A percentile compares a stretch with the other conserved stretches of the same genome.
These are phyloP conservation scores for Brenthis hecate DNA, from an alignment of 2,888 invertebrate genomes.

Conservation along the genomic window DNA sequence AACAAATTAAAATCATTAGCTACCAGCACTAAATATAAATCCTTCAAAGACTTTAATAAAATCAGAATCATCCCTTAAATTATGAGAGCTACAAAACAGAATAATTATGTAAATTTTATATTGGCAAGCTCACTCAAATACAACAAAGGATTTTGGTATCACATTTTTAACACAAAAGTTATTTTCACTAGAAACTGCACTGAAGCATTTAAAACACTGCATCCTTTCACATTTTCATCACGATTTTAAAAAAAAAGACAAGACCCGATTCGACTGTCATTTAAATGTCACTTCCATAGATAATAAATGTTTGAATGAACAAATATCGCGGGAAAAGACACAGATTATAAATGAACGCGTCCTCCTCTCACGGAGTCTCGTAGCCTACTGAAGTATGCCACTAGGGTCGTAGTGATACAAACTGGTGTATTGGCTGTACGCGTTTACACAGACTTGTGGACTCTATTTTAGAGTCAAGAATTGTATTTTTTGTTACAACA, in stretches of 20 bases:
- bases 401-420: slow-evolving; percentile 24
- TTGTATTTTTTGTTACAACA: no score
- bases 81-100: background rate
- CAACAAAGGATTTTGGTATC: slow-evolving; percentile 1
- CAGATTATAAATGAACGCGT: slow-evolving; percentile 21
- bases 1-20: no score
- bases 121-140: slow-evolving; percentile 8
- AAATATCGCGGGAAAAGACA: slow-evolving; percentile 25
- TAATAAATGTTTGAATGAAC: slow-evolving; percentile 27
- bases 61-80: background rate
- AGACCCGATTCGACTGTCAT: slow-evolving; percentile 17
- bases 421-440: slow-evolving; percentile 15
- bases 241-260: slow-evolving; percentile 6
- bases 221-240: slow-evolving; percentile 29
- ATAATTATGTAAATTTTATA: slow-evolving; percentile 1
- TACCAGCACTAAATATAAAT: background rate
- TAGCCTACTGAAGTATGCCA: slow-evolving; percentile 25
- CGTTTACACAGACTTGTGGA: background rate
- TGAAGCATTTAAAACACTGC: slow-evolving; percentile 26
- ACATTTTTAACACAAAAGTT: slow-evolving; percentile 1
- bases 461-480: background rate
- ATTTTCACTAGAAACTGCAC: background rate
- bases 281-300: slow-evolving; percentile 28
- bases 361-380: slow-evolving; percentile 19
- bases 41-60: background rate